phyloP scores from a whole-genome alignment of 2,797 vertebrate genomes.

The Darevskia mixta region DNA sequence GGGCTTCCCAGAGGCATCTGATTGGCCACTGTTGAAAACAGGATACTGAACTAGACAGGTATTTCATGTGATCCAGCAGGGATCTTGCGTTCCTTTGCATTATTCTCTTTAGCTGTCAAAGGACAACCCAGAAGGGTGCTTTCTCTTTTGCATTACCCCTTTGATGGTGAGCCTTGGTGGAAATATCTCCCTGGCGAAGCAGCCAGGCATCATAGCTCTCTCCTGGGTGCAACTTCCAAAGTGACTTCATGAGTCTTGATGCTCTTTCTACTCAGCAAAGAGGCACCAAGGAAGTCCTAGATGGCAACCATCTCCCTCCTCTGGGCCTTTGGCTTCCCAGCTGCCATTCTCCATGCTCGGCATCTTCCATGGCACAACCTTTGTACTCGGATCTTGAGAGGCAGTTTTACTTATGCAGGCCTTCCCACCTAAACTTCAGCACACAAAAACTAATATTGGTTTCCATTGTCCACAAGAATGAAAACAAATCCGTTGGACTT shows the following conservation, averaged over 20 bases:
- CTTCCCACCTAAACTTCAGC: not conserved
- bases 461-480: conserved; percentile 4
- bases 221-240: not conserved
- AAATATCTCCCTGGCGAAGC: not conserved
- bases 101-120: too few species aligned
- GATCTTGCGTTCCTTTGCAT: not conserved
- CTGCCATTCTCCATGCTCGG: not conserved
- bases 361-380: not conserved
- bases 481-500: conserved; percentile 28
- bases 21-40: not conserved
- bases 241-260: not conserved
- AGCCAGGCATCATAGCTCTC: not conserved
- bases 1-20: not conserved
- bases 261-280: not conserved
- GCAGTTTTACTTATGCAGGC: not conserved
- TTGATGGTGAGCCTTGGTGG: not conserved
- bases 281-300: not conserved
- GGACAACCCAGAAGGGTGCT: not conserved
- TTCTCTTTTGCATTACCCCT: not conserved
- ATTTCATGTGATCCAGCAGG: not conserved
- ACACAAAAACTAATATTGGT: conserved; percentile 4
- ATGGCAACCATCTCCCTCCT: not conserved
- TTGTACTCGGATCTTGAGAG: not conserved
- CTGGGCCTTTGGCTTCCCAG: not conserved
- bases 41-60: not conserved